A percentile compares a stretch with the other conserved stretches of the same genome.
These are phyloP conservation scores for Noctua fimbriata DNA, from an alignment of 2,888 invertebrate genomes.

Conservation along the genomic window DNA sequence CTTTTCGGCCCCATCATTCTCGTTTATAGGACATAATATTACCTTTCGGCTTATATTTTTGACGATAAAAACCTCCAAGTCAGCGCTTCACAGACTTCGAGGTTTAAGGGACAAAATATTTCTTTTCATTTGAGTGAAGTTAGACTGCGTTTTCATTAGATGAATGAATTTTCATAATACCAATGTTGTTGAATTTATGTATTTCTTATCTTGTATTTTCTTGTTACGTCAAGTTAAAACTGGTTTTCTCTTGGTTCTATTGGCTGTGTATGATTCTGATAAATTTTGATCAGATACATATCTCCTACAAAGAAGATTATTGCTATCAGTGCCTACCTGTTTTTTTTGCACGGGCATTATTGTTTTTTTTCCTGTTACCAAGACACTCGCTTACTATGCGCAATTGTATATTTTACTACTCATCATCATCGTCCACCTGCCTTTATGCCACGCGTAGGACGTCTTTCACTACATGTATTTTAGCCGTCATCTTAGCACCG, in stretches of 20 bases:
- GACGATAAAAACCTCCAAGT: background rate
- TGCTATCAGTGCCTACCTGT: constrained; percentile 14
- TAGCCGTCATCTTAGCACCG: background rate
- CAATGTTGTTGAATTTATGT: constrained; percentile 10
- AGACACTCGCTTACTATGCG: background rate
- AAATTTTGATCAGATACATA: constrained; percentile 11
- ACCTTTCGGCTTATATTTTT: constrained; percentile 6
- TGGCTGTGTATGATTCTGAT: background rate
- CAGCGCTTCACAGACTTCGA: constrained; percentile 7
- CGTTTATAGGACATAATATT: background rate
- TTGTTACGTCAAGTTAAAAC: constrained; percentile 13
- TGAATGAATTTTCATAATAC: constrained; percentile 1
- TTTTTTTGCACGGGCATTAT: background rate
- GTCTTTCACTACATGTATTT: background rate
- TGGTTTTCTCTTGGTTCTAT: constrained; percentile 5
- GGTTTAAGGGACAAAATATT: background rate
- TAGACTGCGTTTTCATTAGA: background rate
- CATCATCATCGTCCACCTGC: background rate
- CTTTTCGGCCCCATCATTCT: background rate
- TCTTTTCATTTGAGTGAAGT: background rate
- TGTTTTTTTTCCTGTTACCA: constrained; percentile 14
- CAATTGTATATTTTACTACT: background rate
- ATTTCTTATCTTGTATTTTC: constrained; percentile 6
- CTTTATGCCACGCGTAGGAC: background rate
- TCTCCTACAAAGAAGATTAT: constrained; percentile 13